These are phyloP conservation scores for Drosophila mayri DNA, from an alignment of 1,140 invertebrate genomes.

Conservation along the genomic window DNA sequence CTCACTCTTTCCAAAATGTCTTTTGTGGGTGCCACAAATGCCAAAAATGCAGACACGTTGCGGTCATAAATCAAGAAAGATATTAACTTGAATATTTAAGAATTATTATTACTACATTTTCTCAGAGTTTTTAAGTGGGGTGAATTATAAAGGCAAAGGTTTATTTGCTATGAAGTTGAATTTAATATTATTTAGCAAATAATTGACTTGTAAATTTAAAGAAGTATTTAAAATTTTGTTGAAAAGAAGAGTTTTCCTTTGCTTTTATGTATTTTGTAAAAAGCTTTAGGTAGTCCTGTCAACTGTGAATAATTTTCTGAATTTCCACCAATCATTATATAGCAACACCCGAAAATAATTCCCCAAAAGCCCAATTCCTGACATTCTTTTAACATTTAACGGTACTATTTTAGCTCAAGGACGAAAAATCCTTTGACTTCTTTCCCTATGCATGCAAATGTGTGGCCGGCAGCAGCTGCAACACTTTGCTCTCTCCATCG, in stretches of 20 bases:
- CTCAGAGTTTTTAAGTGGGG: background rate
- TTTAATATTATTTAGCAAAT: background rate
- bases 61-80: constrained; percentile 65
- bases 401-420: constrained; percentile 3
- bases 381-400: too few relatives aligned
- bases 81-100: constrained; percentile 27
- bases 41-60: constrained; percentile 57
- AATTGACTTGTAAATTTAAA: background rate
- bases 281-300: too few relatives aligned
- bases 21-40: constrained; percentile 14
- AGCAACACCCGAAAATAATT: background rate
- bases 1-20: constrained; percentile 49
- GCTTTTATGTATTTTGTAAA: too few relatives aligned
- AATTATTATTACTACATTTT: constrained; percentile 2
- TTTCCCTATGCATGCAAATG: constrained; percentile 20
- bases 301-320: too few relatives aligned
- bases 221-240: background rate
- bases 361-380: background rate
- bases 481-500: constrained; percentile 29
- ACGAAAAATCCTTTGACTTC: background rate
- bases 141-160: too few relatives aligned
- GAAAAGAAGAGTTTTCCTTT: too few relatives aligned
- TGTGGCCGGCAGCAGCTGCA: constrained; percentile 19
- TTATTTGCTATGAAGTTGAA: background rate
- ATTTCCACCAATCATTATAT: too few relatives aligned